These are phyloP conservation scores for Lagocephalus sceleratus DNA, from an alignment of 2,797 vertebrate species.

Conservation along the genomic window DNA sequence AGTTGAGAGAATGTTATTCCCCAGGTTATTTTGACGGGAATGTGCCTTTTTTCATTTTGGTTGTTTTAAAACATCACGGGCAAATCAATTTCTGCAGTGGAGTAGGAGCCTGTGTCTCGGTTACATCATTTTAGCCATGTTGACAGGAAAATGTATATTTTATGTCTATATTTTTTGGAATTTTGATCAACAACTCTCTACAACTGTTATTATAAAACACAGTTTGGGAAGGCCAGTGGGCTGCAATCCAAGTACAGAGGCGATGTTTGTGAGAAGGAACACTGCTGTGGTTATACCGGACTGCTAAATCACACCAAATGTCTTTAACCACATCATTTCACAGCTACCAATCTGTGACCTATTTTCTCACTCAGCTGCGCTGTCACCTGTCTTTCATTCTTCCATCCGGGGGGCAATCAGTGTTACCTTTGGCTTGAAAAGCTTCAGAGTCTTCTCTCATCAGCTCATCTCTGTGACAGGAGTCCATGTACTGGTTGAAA, in stretches of 20 bases:
- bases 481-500: conserved; percentile 38
- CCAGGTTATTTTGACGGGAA: too few relatives aligned
- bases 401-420: conserved; percentile 44
- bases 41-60: too few relatives aligned
- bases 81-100: too few relatives aligned
- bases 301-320: conserved; percentile 49
- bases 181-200: background rate
- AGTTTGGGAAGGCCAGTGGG: conserved; percentile 26
- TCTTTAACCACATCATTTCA: conserved; percentile 56
- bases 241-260: conserved; percentile 26
- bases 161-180: background rate
- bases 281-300: conserved; percentile 26
- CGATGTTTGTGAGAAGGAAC: conserved; percentile 16
- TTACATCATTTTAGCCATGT: too few relatives aligned
- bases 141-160: background rate
- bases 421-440: conserved; percentile 62
- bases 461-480: conserved; percentile 54
- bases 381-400: conserved; percentile 63
- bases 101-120: too few relatives aligned
- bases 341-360: conserved; percentile 56
- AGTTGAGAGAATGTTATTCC: too few relatives aligned
- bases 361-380: conserved; percentile 54
- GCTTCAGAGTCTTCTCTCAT: conserved; percentile 46
- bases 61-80: too few relatives aligned
- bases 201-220: conserved; percentile 32